Conservation (phyloP, 2,888 invertebrate genomes). For the Tachina lurida region DNA sequence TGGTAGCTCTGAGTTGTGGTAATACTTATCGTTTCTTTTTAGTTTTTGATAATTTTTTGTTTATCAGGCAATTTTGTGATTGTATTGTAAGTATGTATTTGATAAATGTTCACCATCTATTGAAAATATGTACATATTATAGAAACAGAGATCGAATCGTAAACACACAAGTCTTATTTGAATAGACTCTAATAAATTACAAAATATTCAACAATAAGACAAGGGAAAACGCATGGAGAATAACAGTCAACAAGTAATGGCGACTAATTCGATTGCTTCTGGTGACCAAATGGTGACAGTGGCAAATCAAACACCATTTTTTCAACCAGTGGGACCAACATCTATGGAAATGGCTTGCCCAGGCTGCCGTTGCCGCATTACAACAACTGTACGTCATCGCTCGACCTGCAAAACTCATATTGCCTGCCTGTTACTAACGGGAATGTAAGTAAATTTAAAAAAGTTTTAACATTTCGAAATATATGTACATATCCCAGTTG, state of each 20-base stretch:
- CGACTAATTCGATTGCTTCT: neutral
- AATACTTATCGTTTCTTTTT: too few species aligned
- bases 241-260: neutral
- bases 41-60: too few species aligned
- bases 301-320: neutral
- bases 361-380: conserved; percentile 66
- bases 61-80: too few species aligned
- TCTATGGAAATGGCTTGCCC: conserved; percentile 70
- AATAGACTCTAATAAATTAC: conserved; percentile 6
- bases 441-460: conserved; percentile 61
- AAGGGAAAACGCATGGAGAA: conserved; percentile 2
- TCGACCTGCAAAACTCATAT: conserved; percentile 71
- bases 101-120: too few species aligned
- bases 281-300: neutral
- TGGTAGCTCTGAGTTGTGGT: too few species aligned
- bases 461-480: neutral
- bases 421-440: conserved; percentile 68
- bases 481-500: too few species aligned
- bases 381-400: conserved; percentile 63
- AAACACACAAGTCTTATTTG: neutral
- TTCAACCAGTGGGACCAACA: conserved; percentile 67
- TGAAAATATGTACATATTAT: too few species aligned
- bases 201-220: neutral
- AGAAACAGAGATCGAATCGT: too few species aligned
- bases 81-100: too few species aligned